Conservation (phyloP, 1,140 invertebrate genomes). For the Ips typographus region DNA sequence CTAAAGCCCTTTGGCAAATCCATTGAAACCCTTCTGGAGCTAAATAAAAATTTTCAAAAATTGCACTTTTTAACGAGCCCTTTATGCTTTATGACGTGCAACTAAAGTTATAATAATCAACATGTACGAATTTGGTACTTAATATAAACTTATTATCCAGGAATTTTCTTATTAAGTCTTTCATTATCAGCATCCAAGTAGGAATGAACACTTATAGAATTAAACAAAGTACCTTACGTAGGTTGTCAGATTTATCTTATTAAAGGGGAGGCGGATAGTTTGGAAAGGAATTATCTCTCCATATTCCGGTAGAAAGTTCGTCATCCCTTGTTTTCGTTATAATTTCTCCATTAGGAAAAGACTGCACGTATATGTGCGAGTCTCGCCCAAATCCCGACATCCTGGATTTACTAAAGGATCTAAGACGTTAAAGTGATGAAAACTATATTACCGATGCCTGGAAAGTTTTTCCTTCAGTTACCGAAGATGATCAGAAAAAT, state of each 20-base stretch:
- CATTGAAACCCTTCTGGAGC: too few species aligned
- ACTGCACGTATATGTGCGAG: conserved; percentile 33
- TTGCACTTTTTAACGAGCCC: too few species aligned
- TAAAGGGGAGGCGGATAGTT: conserved; percentile 25
- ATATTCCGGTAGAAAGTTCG: conserved; percentile 27
- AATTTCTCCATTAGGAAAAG: conserved; percentile 39
- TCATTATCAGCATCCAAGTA: too few species aligned
- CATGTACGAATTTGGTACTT: too few species aligned
- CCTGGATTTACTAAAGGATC: conserved; percentile 33
- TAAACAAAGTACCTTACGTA: too few species aligned
- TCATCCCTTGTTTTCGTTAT: conserved; percentile 39
- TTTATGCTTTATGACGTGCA: too few species aligned
- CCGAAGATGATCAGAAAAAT: conserved; percentile 2
- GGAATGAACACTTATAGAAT: too few species aligned
- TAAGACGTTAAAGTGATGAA: conserved; percentile 35
- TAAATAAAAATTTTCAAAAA: too few species aligned
- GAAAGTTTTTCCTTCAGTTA: conserved; percentile 14
- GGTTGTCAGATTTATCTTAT: conserved; percentile 16
- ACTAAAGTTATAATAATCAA: too few species aligned
- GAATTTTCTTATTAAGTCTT: too few species aligned
- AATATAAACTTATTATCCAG: too few species aligned
- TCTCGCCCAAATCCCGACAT: conserved; percentile 23
- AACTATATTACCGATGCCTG: conserved; percentile 30
- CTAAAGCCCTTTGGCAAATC: too few species aligned
- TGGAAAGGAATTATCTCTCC: conserved; percentile 32